These are phyloP conservation scores for Chrysopilus asiliformis DNA, from an alignment of 2,888 invertebrate genomes.

Conservation along the genomic window DNA sequence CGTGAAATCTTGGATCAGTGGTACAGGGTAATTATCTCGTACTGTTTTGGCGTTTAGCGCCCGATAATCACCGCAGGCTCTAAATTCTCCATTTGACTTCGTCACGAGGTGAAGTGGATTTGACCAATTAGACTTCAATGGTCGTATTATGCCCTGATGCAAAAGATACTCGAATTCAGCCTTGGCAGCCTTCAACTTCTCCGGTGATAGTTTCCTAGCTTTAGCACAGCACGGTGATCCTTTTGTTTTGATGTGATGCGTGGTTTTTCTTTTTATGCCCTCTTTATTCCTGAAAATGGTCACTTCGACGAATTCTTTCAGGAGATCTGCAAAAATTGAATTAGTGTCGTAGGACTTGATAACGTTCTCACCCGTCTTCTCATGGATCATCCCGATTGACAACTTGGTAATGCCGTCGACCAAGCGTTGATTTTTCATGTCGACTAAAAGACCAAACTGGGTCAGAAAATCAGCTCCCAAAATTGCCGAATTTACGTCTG, in stretches of 20 bases:
- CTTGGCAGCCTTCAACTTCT: not conserved
- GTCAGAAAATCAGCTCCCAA: constrained; percentile 16
- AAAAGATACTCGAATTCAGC: not conserved
- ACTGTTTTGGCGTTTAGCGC: not conserved
- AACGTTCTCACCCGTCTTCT: no score
- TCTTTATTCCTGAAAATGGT: not conserved
- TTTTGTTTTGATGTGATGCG: no score
- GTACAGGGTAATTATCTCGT: not conserved
- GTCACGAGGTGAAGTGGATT: constrained; percentile 25
- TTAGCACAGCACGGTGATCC: constrained; percentile 2
- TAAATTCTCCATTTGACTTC: constrained; percentile 18
- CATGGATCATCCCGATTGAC: constrained; percentile 5
- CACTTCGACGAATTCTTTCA: no score
- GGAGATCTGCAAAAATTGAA: no score
- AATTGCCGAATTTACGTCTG: constrained; percentile 16
- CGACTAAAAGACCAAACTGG: no score
- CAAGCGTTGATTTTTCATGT: no score
- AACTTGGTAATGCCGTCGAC: constrained; percentile 7
- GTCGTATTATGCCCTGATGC: no score
- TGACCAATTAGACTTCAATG: constrained; percentile 29
- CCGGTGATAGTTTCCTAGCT: not conserved
- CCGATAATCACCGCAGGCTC: not conserved
- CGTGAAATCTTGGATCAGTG: not conserved
- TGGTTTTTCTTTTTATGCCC: no score
- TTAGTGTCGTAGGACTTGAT: not conserved